A percentile compares a stretch with the other conserved stretches of the same genome.
These are phyloP conservation scores for Amphiprion percula DNA, from an alignment of 2,113 vertebrate genomes.

Conservation along the genomic window DNA sequence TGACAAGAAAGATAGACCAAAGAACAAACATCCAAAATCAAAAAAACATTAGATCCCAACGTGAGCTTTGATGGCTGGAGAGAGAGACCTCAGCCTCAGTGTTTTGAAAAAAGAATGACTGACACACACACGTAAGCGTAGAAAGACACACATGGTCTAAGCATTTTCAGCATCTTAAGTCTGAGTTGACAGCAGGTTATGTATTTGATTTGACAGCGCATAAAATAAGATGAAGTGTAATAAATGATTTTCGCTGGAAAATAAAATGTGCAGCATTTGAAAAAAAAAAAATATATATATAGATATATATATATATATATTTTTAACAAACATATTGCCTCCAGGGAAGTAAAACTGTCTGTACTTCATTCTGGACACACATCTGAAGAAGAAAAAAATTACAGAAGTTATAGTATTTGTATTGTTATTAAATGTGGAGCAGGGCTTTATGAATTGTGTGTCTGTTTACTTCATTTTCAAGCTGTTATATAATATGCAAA, in stretches of 20 bases:
- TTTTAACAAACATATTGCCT: slow-evolving; percentile 18
- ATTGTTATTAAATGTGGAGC: slow-evolving; percentile 5
- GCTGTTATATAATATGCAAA: slow-evolving; percentile 9
- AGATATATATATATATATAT: too few relatives aligned
- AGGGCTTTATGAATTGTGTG: neutral
- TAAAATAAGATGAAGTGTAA: neutral
- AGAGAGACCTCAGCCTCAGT: too few relatives aligned
- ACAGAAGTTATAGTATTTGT: neutral
- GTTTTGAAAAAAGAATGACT: neutral
- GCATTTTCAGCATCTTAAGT: neutral
- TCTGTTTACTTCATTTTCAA: slow-evolving; percentile 14
- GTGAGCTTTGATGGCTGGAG: neutral
- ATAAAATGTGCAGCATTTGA: slow-evolving; percentile 13
- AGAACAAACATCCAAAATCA: neutral
- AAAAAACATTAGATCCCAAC: neutral
- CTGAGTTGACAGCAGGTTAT: neutral
- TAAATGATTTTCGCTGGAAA: slow-evolving; percentile 14
- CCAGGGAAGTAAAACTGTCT: slow-evolving; percentile 7
- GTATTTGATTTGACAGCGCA: slow-evolving; percentile 6
- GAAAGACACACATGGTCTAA: slow-evolving; percentile 3
- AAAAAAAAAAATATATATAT: too few relatives aligned
- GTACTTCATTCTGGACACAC: slow-evolving; percentile 19
- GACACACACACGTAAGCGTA: neutral
- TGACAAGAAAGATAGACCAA: too few relatives aligned
- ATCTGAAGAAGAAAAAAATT: neutral